A percentile compares a stretch with the other conserved stretches of the same genome.
phyloP scores from a whole-genome alignment of 1,140 invertebrate genomes.

The Pseudomyrmex concolor region DNA sequence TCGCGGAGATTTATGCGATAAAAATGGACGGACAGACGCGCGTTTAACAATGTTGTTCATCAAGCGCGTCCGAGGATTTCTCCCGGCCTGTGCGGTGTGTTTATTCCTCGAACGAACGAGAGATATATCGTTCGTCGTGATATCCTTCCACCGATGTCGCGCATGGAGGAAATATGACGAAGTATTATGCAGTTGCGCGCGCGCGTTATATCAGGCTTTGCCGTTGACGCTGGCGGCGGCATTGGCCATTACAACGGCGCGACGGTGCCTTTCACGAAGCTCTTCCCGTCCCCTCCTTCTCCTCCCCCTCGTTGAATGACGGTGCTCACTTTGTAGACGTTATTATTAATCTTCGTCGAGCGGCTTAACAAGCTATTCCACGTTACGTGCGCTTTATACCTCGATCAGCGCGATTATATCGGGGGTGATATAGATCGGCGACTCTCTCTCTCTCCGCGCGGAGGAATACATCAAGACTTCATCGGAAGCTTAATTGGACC shows the following conservation, averaged over 20 bases:
- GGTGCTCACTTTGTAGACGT: constrained; percentile 55
- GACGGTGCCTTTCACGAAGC: constrained; percentile 43
- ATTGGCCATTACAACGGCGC: constrained; percentile 27
- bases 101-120: neutral
- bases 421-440: constrained; percentile 13
- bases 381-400: constrained; percentile 48
- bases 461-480: neutral
- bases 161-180: constrained; percentile 32
- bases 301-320: constrained; percentile 34
- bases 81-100: neutral
- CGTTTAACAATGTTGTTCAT: constrained; percentile 49
- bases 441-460: constrained; percentile 1
- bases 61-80: neutral
- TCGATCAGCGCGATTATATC: constrained; percentile 34
- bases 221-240: constrained; percentile 5
- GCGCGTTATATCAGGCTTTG: neutral
- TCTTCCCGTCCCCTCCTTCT: too few species aligned
- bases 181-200: constrained; percentile 29
- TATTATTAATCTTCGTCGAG: constrained; percentile 62
- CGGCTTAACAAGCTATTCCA: constrained; percentile 57
- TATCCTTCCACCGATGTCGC: neutral
- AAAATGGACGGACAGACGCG: constrained; percentile 1
- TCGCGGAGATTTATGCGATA: constrained; percentile 61
- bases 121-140: too few species aligned
- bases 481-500: constrained; percentile 5